phyloP scores from a whole-genome alignment of 64 coral and sea anemone species.

The Actinia tenebrosa region DNA sequence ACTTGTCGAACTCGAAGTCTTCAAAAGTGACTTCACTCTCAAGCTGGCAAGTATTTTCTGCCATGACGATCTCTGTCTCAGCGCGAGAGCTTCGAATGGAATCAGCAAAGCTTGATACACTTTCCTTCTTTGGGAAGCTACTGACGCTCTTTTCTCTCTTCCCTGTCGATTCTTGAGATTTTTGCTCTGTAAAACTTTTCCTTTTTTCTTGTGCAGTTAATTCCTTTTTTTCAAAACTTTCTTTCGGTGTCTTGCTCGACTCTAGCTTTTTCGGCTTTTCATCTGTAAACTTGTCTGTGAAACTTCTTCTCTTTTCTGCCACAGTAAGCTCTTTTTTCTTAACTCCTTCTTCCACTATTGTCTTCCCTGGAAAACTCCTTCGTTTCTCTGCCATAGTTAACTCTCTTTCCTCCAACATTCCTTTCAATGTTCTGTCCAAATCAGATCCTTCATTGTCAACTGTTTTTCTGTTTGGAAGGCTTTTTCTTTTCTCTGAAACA shows the following conservation, averaged over 20 bases:
- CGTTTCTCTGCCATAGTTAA: background rate
- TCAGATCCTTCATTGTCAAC: constrained; percentile 19
- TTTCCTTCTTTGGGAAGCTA: background rate
- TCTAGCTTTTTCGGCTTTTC: background rate
- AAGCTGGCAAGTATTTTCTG: background rate
- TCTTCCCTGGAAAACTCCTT: background rate
- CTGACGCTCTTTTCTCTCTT: background rate
- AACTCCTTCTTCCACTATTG: background rate
- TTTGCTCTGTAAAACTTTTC: background rate
- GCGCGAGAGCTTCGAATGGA: background rate
- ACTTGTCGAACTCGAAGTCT: background rate
- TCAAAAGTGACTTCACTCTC: background rate
- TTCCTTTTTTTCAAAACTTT: background rate
- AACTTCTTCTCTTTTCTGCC: constrained; percentile 3
- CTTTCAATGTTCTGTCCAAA: background rate
- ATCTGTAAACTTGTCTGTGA: background rate
- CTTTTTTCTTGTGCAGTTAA: background rate
- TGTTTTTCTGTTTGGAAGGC: background rate
- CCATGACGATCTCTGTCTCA: background rate
- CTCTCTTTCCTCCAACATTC: background rate
- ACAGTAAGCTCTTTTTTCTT: background rate
- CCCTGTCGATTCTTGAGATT: background rate
- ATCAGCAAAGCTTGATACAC: background rate
- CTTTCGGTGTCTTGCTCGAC: background rate
- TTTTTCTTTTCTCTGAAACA: constrained; percentile 13